Conservation (phyloP, 2,888 invertebrate species). For the Pomacea canaliculata region DNA sequence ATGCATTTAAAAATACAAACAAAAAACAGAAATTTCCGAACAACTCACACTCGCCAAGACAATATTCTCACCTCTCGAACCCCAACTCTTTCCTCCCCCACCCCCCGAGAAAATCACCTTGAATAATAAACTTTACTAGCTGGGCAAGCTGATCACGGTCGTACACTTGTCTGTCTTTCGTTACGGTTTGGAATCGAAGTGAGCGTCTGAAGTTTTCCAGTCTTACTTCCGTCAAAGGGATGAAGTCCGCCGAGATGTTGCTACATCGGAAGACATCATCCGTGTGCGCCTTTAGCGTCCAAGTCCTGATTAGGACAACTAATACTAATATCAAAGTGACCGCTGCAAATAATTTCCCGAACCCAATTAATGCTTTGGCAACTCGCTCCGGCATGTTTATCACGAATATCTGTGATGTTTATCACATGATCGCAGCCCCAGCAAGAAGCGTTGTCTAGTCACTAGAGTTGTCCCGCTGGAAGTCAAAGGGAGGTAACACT, state of each 20-base stretch:
- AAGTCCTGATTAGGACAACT: slow-evolving; percentile 44
- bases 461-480: too few relatives aligned
- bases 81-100: background rate
- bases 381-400: too few relatives aligned
- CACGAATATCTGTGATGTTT: too few relatives aligned
- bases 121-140: slow-evolving; percentile 43
- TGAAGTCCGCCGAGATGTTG: slow-evolving; percentile 50
- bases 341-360: too few relatives aligned
- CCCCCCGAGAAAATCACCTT: slow-evolving; percentile 36
- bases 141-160: slow-evolving; percentile 44
- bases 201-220: slow-evolving; percentile 46
- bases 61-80: too few relatives aligned
- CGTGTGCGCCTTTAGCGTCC: slow-evolving; percentile 43
- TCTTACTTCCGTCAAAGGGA: slow-evolving; percentile 41
- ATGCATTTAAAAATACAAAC: too few relatives aligned
- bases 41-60: too few relatives aligned
- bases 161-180: slow-evolving; percentile 41
- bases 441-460: too few relatives aligned
- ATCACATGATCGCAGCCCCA: too few relatives aligned
- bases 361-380: too few relatives aligned
- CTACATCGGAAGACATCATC: slow-evolving; percentile 43
- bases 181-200: slow-evolving; percentile 49
- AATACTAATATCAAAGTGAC: slow-evolving; percentile 19
- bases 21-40: too few relatives aligned
- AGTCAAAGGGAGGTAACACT: too few relatives aligned